Evolutionary conservation across 2,113 vertebrate genomes (phyloP), one percentile per base, ranked within the genome.

Genomic region (Peromyscus polionotus): DNA sequence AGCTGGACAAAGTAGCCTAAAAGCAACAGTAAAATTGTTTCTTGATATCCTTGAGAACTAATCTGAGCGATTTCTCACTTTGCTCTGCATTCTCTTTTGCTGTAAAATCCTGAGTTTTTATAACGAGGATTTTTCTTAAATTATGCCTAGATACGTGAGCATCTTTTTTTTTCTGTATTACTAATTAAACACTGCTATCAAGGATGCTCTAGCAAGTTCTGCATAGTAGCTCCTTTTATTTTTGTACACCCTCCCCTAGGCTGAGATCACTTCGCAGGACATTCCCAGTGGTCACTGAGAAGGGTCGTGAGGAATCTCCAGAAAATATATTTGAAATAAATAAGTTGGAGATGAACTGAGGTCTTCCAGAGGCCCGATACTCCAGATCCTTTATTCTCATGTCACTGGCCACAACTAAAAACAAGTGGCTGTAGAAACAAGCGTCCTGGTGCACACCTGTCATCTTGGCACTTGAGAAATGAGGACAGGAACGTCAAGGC

Each of bases 1-100:
- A 14, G 57, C 1, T 68, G 3, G 9, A 31, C 28, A 61, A 39
- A 39, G 84, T 79, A 86, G 51, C 17, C 2, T 59, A 3, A 81
- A 48, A n/a, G 11, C 42, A 72, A 95, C n/a, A 91, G 39, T 24
- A 0, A 16, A 42, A 17, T 65, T 80, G 0, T 45, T 88, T 83
- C 68, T 94, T 84, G 39, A 88, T 42, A 9, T 63, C 48, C 26
- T 65, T 79, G 57, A 45, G 68, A 93, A 88, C 2, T 68, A 91
- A 42, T 61, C 26, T n/a, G 10, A 48, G 31, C 14, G 33, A 12
- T 51, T 95, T 88, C 3, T 92, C 19, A 93, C 57, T 92, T 88
- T 95, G 7, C 57, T 93, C 77, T 95, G 63, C 1, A n/a, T 87
- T 5, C 20, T 57, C 79, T 72, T 88, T 94, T 85, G 51, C 42